Evolutionary conservation across 2,113 vertebrate species (phyloP).

Genomic region (Gymnocephalus cernua): DNA sequence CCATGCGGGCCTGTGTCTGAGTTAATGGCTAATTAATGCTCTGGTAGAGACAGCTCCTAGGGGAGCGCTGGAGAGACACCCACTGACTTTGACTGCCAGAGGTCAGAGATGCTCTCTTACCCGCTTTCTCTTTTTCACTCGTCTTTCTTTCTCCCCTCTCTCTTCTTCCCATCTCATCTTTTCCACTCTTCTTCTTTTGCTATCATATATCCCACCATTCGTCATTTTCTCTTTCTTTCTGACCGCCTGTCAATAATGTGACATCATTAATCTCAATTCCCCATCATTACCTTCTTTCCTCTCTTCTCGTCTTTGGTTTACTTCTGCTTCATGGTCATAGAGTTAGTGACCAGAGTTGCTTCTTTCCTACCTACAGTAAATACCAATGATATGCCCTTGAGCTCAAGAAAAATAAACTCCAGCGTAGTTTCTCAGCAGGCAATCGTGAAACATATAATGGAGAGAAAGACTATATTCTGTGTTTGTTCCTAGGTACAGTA

Average conservation of each 20-base stretch:
- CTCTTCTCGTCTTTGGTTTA: slow-evolving; percentile 32
- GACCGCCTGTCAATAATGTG: slow-evolving; percentile 53
- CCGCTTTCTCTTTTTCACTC: slow-evolving; percentile 35
- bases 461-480: not conserved
- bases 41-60: slow-evolving; percentile 57
- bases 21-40: slow-evolving; percentile 79
- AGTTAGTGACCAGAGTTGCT: slow-evolving; percentile 21
- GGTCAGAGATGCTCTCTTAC: slow-evolving; percentile 62
- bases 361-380: slow-evolving; percentile 9
- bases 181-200: not conserved
- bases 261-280: slow-evolving; percentile 58
- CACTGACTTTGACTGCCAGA: slow-evolving; percentile 68
- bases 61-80: slow-evolving; percentile 55
- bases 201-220: slow-evolving; percentile 19
- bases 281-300: slow-evolving; percentile 39
- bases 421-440: slow-evolving; percentile 10
- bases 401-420: slow-evolving; percentile 21
- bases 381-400: slow-evolving; percentile 36
- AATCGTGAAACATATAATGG: slow-evolving; percentile 48
- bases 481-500: slow-evolving; percentile 31
- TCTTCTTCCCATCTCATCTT: slow-evolving; percentile 6
- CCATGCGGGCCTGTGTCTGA: slow-evolving; percentile 52
- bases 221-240: slow-evolving; percentile 30
- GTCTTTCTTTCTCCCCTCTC: slow-evolving; percentile 9
- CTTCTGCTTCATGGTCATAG: slow-evolving; percentile 37